Percentiles rank a stretch among this genome's conserved stretches.
These are phyloP conservation scores for Psococerastis gibbosa DNA, from an alignment of 2,888 invertebrate species.

Conservation along the genomic window DNA sequence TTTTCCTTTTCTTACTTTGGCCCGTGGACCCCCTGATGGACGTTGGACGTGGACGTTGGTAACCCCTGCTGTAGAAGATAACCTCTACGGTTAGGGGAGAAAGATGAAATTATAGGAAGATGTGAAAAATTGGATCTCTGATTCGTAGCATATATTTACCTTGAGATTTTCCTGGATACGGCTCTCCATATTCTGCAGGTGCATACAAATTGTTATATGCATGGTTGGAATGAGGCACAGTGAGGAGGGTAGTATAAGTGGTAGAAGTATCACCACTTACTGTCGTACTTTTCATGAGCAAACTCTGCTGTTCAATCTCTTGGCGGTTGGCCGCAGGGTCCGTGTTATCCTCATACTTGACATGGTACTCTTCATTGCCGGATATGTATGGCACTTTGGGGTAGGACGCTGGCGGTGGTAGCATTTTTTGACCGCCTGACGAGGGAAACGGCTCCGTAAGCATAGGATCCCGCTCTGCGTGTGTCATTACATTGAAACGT, in stretches of 20 bases:
- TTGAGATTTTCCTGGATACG: too few relatives aligned
- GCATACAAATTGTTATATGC: background rate
- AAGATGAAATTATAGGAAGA: too few relatives aligned
- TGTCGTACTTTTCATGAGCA: too few relatives aligned
- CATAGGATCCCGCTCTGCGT: slow-evolving; percentile 6
- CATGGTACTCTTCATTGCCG: slow-evolving; percentile 1
- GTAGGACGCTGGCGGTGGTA: background rate
- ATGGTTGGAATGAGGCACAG: background rate
- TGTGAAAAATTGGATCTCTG: too few relatives aligned
- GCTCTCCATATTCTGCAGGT: too few relatives aligned
- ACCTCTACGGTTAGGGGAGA: too few relatives aligned
- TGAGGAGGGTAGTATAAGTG: slow-evolving; percentile 2
- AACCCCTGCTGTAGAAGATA: too few relatives aligned
- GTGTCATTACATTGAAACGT: slow-evolving; percentile 5
- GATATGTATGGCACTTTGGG: background rate
- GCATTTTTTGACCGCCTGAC: background rate
- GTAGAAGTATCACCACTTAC: too few relatives aligned
- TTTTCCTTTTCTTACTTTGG: too few relatives aligned
- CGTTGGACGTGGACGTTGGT: too few relatives aligned
- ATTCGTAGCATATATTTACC: too few relatives aligned
- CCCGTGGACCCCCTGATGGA: too few relatives aligned
- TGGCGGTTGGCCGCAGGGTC: slow-evolving; percentile 1
- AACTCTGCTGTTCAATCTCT: slow-evolving; percentile 1
- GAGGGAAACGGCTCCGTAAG: background rate
- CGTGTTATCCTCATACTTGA: slow-evolving; percentile 8